Evolutionary conservation across 2,113 vertebrate genomes (phyloP).

Genomic region (Spermophilus dauricus): DNA sequence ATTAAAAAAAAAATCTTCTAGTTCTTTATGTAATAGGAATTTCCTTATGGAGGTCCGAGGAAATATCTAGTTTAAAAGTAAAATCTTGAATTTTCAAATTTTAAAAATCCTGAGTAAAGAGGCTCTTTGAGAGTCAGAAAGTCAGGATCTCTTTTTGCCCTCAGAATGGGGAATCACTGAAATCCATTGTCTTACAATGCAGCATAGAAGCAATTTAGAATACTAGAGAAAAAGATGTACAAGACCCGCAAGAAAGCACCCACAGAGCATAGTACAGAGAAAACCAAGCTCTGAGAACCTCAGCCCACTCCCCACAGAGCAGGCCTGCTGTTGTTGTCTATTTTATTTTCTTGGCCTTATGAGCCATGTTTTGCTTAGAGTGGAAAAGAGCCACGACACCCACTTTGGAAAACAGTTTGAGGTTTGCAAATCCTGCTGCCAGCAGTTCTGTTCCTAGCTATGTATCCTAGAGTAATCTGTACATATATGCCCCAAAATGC

Average conservation of each 20-base stretch:
- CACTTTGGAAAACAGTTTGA: not conserved
- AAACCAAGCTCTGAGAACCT: not conserved
- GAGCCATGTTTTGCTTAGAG: not conserved
- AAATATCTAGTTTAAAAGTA: constrained; percentile 52
- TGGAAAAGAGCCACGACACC: not conserved
- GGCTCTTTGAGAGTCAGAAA: not conserved
- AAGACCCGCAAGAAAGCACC: not conserved
- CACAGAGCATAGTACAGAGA: not conserved
- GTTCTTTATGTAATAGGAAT: not conserved
- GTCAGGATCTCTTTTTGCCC: not conserved
- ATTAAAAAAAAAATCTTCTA: not conserved
- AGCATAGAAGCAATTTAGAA: not conserved
- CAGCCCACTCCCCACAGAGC: not conserved
- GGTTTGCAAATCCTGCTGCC: not conserved
- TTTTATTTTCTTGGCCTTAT: not conserved
- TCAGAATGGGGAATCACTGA: constrained; percentile 11
- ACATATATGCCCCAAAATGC: not conserved
- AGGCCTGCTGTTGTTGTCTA: not conserved
- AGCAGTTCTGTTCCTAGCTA: not conserved
- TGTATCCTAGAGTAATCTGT: not conserved
- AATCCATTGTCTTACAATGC: not conserved
- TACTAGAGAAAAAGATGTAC: not conserved
- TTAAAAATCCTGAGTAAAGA: constrained; percentile 39
- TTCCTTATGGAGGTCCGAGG: constrained; percentile 30
- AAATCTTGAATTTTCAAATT: constrained; percentile 17